Evolutionary conservation across 1,140 invertebrate genomes (phyloP).

Genomic region (Papilio polytes): DNA sequence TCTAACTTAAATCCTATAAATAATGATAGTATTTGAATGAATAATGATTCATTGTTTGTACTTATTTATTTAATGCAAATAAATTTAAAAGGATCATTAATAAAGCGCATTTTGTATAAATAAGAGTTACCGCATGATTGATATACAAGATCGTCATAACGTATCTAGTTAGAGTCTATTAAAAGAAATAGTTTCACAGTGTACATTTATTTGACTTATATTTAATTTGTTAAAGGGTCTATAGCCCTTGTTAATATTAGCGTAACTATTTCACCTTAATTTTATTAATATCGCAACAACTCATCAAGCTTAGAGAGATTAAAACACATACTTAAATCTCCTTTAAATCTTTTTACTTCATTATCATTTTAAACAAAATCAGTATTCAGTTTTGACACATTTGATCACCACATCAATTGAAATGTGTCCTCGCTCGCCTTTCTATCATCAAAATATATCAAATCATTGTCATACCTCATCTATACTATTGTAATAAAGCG

Average conservation of each 20-base stretch:
- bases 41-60: conserved; percentile 28
- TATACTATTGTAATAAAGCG: no score
- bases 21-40: conserved; percentile 32
- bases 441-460: neutral
- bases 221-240: no score
- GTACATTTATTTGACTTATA: no score
- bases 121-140: neutral
- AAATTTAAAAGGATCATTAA: neutral
- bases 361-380: neutral
- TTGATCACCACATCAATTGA: conserved; percentile 1
- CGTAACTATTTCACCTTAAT: no score
- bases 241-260: no score
- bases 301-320: no score
- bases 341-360: neutral
- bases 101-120: neutral
- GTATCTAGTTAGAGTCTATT: neutral
- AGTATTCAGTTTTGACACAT: neutral
- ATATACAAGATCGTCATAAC: neutral
- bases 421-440: conserved; percentile 18
- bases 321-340: no score
- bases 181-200: no score
- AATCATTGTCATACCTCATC: neutral
- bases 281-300: no score
- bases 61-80: conserved; percentile 20
- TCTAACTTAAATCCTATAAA: conserved; percentile 26